A percentile compares a stretch with the other conserved stretches of the same genome.
These are phyloP conservation scores for Nasonia giraulti DNA, from an alignment of 1,140 invertebrate genomes.

Conservation along the genomic window DNA sequence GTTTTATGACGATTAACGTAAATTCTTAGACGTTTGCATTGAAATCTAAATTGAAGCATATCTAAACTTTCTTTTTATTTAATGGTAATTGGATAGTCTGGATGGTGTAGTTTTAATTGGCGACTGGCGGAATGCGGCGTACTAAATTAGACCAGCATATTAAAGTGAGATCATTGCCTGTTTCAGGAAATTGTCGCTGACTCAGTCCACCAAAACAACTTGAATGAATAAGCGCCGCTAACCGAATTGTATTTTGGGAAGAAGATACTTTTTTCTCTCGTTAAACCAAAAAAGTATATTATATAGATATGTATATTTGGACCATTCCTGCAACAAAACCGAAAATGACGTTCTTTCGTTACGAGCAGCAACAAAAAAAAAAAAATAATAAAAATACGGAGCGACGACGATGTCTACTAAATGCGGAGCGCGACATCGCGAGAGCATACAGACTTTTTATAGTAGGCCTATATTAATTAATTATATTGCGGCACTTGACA, in stretches of 20 bases:
- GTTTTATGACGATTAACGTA: slow-evolving; percentile 1
- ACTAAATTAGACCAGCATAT: slow-evolving; percentile 31
- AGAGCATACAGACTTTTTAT: slow-evolving; percentile 68
- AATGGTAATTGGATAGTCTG: neutral
- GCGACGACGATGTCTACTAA: slow-evolving; percentile 60
- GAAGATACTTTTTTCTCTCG: slow-evolving; percentile 74
- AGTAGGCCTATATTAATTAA: slow-evolving; percentile 72
- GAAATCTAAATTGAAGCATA: neutral
- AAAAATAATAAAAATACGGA: slow-evolving; percentile 52
- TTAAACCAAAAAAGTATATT: slow-evolving; percentile 75
- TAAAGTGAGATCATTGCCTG: slow-evolving; percentile 36
- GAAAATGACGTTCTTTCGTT: slow-evolving; percentile 73
- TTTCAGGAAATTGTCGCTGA: slow-evolving; percentile 72
- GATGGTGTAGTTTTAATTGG: neutral
- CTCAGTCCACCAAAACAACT: slow-evolving; percentile 68
- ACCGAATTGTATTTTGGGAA: slow-evolving; percentile 73
- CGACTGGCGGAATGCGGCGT: neutral
- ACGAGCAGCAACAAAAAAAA: slow-evolving; percentile 65
- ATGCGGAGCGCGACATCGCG: slow-evolving; percentile 61
- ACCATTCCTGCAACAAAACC: slow-evolving; percentile 73
- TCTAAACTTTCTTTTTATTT: neutral
- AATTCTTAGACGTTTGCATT: neutral
- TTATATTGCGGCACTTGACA: slow-evolving; percentile 65
- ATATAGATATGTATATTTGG: slow-evolving; percentile 75
- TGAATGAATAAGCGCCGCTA: slow-evolving; percentile 71